These are phyloP conservation scores for Agrotis exclamationis DNA, from an alignment of 2,888 invertebrate genomes.

Conservation along the genomic window DNA sequence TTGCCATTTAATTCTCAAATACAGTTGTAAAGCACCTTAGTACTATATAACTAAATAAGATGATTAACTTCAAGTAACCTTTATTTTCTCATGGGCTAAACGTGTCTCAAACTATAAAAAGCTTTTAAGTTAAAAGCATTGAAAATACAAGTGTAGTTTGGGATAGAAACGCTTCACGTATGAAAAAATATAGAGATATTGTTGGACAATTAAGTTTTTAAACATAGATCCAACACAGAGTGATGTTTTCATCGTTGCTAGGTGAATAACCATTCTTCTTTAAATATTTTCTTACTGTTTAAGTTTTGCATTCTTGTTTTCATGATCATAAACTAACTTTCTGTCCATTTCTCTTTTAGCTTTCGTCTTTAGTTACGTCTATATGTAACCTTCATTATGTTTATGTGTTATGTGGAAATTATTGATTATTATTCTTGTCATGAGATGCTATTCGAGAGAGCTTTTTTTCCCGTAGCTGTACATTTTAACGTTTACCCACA, in stretches of 20 bases:
- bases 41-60: neutral
- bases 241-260: too few species aligned
- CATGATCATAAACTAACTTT: neutral
- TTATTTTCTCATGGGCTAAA: slow-evolving; percentile 25
- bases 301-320: neutral
- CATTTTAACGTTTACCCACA: too few species aligned
- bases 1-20: slow-evolving; percentile 1
- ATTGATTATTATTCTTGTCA: too few species aligned
- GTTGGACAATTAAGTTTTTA: neutral
- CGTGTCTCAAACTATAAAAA: slow-evolving; percentile 28
- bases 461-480: too few species aligned
- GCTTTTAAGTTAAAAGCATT: slow-evolving; percentile 53
- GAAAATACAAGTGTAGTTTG: slow-evolving; percentile 38
- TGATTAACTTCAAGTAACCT: slow-evolving; percentile 24
- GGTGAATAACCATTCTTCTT: neutral
- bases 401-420: too few species aligned
- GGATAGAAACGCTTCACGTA: slow-evolving; percentile 23
- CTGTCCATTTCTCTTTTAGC: neutral
- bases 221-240: too few species aligned
- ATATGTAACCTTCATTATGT: too few species aligned
- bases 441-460: too few species aligned
- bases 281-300: neutral
- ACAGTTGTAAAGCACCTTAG: neutral
- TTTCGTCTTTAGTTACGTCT: too few species aligned
- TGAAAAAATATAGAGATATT: slow-evolving; percentile 37